phyloP scores from a whole-genome alignment of 2,888 invertebrate genomes.

The Camponotus fellah region DNA sequence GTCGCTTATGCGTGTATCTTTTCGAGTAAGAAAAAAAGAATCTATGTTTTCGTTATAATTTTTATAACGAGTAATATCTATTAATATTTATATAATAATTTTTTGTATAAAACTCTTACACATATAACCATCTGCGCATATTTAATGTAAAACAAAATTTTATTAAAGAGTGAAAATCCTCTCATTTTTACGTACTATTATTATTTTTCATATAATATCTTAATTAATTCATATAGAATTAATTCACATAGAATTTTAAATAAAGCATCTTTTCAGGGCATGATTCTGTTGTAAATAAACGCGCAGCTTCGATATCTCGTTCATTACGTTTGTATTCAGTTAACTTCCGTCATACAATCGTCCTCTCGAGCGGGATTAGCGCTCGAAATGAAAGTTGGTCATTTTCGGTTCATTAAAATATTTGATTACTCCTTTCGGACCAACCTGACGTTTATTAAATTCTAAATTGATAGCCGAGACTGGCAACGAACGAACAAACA shows the following conservation, averaged over 20 bases:
- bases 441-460: slow-evolving; percentile 67
- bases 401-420: slow-evolving; percentile 57
- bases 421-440: slow-evolving; percentile 54
- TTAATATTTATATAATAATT: neutral
- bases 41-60: neutral
- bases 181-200: neutral
- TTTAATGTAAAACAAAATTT: neutral
- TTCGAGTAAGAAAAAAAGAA: neutral
- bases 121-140: too few relatives aligned
- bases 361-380: slow-evolving; percentile 20
- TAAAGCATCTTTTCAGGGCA: slow-evolving; percentile 10
- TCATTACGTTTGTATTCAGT: slow-evolving; percentile 48
- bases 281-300: slow-evolving; percentile 14
- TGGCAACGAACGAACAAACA: slow-evolving; percentile 17
- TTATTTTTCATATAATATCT: neutral
- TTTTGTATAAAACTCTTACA: neutral
- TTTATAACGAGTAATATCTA: neutral
- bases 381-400: slow-evolving; percentile 29
- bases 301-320: slow-evolving; percentile 19
- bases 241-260: neutral
- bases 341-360: slow-evolving; percentile 33
- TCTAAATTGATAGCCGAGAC: slow-evolving; percentile 64
- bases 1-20: neutral
- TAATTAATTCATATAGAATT: neutral
- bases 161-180: neutral